phyloP scores from a whole-genome alignment of 2,888 invertebrate genomes.

The Hypomecis punctinalis region DNA sequence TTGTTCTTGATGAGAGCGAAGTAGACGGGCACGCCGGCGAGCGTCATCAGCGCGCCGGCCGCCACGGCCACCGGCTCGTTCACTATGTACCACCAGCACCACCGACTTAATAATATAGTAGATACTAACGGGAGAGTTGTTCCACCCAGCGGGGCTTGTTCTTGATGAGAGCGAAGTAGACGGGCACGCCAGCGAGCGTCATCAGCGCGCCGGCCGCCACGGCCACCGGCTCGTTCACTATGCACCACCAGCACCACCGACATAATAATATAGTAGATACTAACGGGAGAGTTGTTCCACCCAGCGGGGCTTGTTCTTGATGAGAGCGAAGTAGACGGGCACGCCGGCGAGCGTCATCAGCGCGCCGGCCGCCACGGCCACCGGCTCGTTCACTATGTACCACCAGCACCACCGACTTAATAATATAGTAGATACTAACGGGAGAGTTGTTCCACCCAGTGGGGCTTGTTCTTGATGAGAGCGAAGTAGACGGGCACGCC shows the following conservation, averaged over 20 bases:
- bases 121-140: constrained; percentile 85
- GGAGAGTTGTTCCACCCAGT: constrained; percentile 83
- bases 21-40: constrained; percentile 94
- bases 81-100: constrained; percentile 90
- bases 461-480: constrained; percentile 89
- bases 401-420: constrained; percentile 92
- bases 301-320: constrained; percentile 87
- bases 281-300: constrained; percentile 87
- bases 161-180: constrained; percentile 90
- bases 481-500: constrained; percentile 93
- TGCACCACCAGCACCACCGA: constrained; percentile 92
- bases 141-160: constrained; percentile 87
- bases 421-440: constrained; percentile 81
- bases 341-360: constrained; percentile 93
- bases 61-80: constrained; percentile 92
- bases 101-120: constrained; percentile 84
- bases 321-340: constrained; percentile 91
- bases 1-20: constrained; percentile 89
- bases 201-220: constrained; percentile 92
- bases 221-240: constrained; percentile 91
- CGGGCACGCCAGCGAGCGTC: constrained; percentile 93
- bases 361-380: constrained; percentile 91
- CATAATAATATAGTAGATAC: constrained; percentile 54
- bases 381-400: constrained; percentile 91
- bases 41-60: constrained; percentile 91